A percentile compares a stretch with the other conserved stretches of the same genome.
These are phyloP conservation scores for Mallotus villosus DNA, from an alignment of 2,797 vertebrate genomes.

Conservation along the genomic window DNA sequence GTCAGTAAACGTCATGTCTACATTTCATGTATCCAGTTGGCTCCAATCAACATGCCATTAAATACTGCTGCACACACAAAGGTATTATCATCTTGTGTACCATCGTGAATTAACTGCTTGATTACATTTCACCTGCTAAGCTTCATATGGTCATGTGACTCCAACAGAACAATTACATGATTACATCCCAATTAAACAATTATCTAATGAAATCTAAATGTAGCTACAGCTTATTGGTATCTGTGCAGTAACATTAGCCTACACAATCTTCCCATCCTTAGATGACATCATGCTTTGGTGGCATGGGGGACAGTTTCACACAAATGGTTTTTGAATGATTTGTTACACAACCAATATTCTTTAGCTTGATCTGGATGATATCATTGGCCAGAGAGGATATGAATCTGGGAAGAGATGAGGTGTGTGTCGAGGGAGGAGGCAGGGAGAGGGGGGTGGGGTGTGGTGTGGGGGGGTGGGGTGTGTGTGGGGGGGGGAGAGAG, in stretches of 20 bases:
- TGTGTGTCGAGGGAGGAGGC: conserved; percentile 36
- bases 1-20: conserved; percentile 11
- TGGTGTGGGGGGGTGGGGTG: conserved; percentile 46
- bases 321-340: not conserved
- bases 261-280: conserved; percentile 6
- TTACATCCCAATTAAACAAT: conserved; percentile 56
- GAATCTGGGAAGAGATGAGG: conserved; percentile 40
- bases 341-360: not conserved
- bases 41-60: no score
- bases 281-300: conserved; percentile 14
- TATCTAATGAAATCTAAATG: conserved; percentile 43
- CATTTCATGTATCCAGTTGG: conserved; percentile 5
- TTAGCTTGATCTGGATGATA: conserved; percentile 48
- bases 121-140: conserved; percentile 64
- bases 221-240: conserved; percentile 52
- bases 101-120: conserved; percentile 55
- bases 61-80: conserved; percentile 19
- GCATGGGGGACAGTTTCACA: not conserved
- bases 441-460: conserved; percentile 15
- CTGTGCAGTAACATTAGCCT: conserved; percentile 18
- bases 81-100: conserved; percentile 21
- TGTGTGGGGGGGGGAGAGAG: conserved; percentile 37
- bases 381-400: conserved; percentile 38
- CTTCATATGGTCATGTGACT: conserved; percentile 58
- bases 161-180: conserved; percentile 54